A percentile compares a stretch with the other conserved stretches of the same genome.
Conservation (phyloP, 2,113 vertebrate genomes). For the Apus apus region DNA sequence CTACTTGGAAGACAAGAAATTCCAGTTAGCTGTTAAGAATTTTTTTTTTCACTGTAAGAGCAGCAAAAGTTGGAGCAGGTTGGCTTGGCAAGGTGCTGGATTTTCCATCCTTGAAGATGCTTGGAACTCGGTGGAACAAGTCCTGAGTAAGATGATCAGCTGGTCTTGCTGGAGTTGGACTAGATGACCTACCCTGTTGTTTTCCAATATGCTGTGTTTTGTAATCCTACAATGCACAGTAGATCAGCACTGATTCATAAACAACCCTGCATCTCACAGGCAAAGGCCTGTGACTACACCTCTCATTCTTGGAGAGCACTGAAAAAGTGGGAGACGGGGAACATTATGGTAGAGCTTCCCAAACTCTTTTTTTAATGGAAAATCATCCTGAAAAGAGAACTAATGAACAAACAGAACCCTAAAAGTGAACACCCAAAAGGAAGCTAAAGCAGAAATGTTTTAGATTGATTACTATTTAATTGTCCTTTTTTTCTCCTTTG, state of each 20-base stretch:
- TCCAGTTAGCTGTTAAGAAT: background rate
- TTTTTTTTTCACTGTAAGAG: background rate
- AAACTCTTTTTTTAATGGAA: background rate
- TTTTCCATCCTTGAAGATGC: background rate
- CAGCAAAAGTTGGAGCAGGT: background rate
- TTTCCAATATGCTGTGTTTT: background rate
- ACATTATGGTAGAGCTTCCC: background rate
- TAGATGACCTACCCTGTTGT: background rate
- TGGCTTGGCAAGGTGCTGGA: background rate
- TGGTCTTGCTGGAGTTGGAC: background rate
- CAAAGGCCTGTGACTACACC: background rate
- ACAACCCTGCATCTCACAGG: rapidly evolving
- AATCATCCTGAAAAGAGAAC: background rate
- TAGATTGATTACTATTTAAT: background rate
- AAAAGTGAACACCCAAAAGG: background rate
- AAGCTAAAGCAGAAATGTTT: background rate
- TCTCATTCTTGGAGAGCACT: background rate
- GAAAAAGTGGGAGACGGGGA: background rate
- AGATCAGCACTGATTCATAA: background rate
- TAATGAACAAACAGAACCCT: background rate
- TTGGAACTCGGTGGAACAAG: background rate
- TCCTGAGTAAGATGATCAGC: background rate
- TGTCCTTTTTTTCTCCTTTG: background rate
- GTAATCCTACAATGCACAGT: background rate
- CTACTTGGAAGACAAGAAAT: background rate